A percentile compares a stretch with the other conserved stretches of the same genome.
Evolutionary conservation across 2,113 vertebrate genomes (phyloP).

Genomic region (Morphnarchus princeps): DNA sequence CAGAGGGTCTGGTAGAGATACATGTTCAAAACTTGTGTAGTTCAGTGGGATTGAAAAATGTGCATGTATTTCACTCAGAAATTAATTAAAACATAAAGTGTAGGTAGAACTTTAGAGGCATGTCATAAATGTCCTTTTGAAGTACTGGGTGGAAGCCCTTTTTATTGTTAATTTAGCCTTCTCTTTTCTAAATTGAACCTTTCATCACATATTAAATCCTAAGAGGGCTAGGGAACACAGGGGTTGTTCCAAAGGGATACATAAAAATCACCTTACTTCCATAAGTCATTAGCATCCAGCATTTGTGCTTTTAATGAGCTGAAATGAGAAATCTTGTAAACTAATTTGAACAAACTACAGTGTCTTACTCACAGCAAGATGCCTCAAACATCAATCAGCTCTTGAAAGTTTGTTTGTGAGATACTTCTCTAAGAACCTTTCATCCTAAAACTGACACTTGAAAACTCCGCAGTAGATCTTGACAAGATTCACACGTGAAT

Average conservation of each 20-base stretch:
- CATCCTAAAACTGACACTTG: slow-evolving; percentile 23
- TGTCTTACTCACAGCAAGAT: neutral
- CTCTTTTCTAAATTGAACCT: slow-evolving; percentile 7
- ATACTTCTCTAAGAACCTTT: slow-evolving; percentile 27
- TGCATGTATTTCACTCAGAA: neutral
- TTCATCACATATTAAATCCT: neutral
- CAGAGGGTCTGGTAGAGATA: neutral
- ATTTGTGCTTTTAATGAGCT: slow-evolving; percentile 43
- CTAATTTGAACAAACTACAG: slow-evolving; percentile 52
- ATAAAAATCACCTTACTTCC: slow-evolving; percentile 5
- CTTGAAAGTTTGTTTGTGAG: slow-evolving; percentile 34
- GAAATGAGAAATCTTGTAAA: slow-evolving; percentile 50
- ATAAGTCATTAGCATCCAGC: neutral
- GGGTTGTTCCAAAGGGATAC: neutral
- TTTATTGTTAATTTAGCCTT: slow-evolving; percentile 3
- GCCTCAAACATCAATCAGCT: slow-evolving; percentile 9
- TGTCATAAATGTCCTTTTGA: neutral
- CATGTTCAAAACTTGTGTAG: neutral
- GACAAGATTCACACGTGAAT: slow-evolving; percentile 7
- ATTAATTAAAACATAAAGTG: neutral
- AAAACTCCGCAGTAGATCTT: neutral
- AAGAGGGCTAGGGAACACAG: neutral
- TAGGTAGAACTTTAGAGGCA: neutral
- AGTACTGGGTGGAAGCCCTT: neutral
- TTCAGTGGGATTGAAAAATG: neutral